phyloP scores from a whole-genome alignment of 2,797 vertebrate genomes.

The Pempheris klunzingeri region DNA sequence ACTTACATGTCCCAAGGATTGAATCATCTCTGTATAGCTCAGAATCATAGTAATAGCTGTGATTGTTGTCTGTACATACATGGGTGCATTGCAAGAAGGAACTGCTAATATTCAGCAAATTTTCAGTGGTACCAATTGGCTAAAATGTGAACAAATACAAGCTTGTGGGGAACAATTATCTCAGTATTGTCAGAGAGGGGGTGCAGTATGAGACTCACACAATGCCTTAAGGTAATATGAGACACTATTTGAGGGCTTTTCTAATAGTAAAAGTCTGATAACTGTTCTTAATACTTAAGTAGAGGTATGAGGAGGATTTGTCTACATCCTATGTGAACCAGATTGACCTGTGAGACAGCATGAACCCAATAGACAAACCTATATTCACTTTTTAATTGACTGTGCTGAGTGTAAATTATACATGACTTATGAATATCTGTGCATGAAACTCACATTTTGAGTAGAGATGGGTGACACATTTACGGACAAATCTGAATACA shows the following conservation, averaged over 20 bases:
- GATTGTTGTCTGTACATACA: not conserved
- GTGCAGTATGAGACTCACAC: not conserved
- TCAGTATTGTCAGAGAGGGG: not conserved
- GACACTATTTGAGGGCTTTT: not conserved
- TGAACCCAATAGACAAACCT: not conserved
- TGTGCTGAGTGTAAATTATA: not conserved
- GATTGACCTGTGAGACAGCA: not conserved
- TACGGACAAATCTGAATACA: not conserved
- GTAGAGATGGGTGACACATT: not conserved
- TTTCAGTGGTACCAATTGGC: not conserved
- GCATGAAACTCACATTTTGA: not conserved
- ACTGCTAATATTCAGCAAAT: not conserved
- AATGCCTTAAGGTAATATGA: not conserved
- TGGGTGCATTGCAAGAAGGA: not conserved
- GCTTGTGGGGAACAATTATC: not conserved
- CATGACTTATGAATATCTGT: not conserved
- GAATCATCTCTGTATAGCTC: not conserved
- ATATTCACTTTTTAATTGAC: not conserved
- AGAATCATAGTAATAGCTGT: slow-evolving; percentile 2
- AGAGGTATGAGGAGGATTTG: not conserved
- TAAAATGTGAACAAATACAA: not conserved
- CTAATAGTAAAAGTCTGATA: not conserved
- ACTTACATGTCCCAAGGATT: not conserved
- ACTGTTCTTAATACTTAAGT: not conserved
- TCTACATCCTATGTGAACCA: not conserved